These are phyloP conservation scores for Andrena hattorfiana DNA, from an alignment of 2,888 invertebrate species.

Conservation along the genomic window DNA sequence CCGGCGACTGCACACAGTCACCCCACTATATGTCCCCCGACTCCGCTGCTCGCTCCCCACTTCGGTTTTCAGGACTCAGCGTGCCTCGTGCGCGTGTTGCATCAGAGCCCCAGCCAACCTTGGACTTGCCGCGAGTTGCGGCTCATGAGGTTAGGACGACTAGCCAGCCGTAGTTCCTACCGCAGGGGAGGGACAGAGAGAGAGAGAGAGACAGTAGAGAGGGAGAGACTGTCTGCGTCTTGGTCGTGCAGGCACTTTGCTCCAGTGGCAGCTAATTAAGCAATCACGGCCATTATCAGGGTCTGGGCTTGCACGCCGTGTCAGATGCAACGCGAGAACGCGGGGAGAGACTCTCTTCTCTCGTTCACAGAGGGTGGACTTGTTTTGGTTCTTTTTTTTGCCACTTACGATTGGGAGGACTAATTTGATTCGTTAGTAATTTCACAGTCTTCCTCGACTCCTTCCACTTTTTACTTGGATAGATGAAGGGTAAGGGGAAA, in stretches of 20 bases:
- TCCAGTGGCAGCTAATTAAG: slow-evolving; percentile 79
- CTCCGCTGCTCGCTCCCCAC: slow-evolving; percentile 12
- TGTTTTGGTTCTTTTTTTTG: not conserved
- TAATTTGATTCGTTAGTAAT: not conserved
- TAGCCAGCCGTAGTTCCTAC: slow-evolving; percentile 83
- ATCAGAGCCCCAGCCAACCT: slow-evolving; percentile 73
- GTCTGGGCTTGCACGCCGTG: slow-evolving; percentile 25
- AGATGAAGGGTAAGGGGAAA: not conserved
- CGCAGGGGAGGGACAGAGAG: slow-evolving; percentile 13
- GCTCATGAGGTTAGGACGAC: slow-evolving; percentile 77
- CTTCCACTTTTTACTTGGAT: too few species aligned
- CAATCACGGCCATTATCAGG: slow-evolving; percentile 72
- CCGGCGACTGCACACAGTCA: not conserved
- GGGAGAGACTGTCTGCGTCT: slow-evolving; percentile 15
- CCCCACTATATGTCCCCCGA: not conserved
- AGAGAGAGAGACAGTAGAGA: not conserved
- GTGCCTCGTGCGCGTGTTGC: slow-evolving; percentile 61
- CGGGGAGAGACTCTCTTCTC: too few species aligned
- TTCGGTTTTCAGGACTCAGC: slow-evolving; percentile 1
- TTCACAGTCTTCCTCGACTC: too few species aligned
- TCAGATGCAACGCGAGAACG: slow-evolving; percentile 24
- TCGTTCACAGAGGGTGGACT: not conserved
- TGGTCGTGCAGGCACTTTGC: slow-evolving; percentile 58
- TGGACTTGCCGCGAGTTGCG: slow-evolving; percentile 74
- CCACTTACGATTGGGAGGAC: not conserved